Evolutionary conservation across 1,140 invertebrate species (phyloP).

Genomic region (Vanessa atalanta): DNA sequence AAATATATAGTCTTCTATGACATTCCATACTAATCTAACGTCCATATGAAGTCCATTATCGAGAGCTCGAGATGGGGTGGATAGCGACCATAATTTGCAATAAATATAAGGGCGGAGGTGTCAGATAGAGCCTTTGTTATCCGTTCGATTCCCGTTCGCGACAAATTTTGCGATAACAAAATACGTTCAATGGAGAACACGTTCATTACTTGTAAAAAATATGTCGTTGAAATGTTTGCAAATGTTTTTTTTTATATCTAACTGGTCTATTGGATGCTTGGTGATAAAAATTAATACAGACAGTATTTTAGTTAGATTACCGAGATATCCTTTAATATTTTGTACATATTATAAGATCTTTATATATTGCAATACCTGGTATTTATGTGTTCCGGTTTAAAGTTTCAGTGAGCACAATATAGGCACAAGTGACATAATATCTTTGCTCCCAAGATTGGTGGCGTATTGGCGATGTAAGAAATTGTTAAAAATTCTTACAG

Average conservation of each 20-base stretch:
- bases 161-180: constrained; percentile 41
- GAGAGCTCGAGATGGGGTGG: constrained; percentile 61
- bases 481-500: too few species aligned
- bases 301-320: too few species aligned
- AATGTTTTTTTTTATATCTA: neutral
- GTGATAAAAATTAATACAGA: too few species aligned
- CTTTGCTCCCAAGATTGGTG: too few species aligned
- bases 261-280: too few species aligned
- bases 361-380: too few species aligned
- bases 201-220: constrained; percentile 3
- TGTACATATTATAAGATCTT: too few species aligned
- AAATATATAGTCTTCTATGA: neutral
- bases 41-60: constrained; percentile 71
- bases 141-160: constrained; percentile 51
- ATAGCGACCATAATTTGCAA: constrained; percentile 76
- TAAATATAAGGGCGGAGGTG: constrained; percentile 73
- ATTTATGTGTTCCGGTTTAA: too few species aligned
- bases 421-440: too few species aligned
- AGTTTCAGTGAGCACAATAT: too few species aligned
- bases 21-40: constrained; percentile 46
- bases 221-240: neutral
- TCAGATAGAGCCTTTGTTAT: constrained; percentile 54
- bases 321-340: too few species aligned
- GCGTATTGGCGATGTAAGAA: too few species aligned
- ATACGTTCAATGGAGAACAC: neutral